Conservation (phyloP, 2,113 vertebrate genomes). For the Cairina moschata region DNA sequence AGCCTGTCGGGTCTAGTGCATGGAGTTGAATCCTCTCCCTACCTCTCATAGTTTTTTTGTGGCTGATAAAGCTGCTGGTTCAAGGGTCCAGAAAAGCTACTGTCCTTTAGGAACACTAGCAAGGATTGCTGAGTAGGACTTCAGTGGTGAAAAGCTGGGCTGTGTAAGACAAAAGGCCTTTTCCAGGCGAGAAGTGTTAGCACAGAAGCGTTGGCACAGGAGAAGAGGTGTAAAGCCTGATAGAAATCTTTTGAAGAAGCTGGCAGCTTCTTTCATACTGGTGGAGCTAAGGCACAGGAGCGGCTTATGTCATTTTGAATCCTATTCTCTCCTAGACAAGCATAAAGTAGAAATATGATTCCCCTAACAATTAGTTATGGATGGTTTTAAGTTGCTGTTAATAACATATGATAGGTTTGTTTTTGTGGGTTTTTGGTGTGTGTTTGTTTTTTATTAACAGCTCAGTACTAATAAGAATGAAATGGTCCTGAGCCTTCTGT, state of each 20-base stretch:
- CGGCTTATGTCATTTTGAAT: neutral
- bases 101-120: rapidly evolving
- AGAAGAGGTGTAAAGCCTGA: rapidly evolving
- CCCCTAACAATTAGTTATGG: rapidly evolving
- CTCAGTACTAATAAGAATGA: rapidly evolving
- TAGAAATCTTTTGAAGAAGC: neutral
- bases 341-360: rapidly evolving
- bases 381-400: rapidly evolving
- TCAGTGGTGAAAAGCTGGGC: neutral
- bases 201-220: neutral
- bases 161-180: rapidly evolving
- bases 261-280: neutral
- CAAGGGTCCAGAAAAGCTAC: no score
- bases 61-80: neutral
- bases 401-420: no score
- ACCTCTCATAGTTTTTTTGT: neutral
- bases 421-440: neutral
- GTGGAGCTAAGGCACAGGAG: neutral
- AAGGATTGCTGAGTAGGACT: rapidly evolving
- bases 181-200: rapidly evolving
- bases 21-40: neutral
- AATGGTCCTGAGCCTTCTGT: rapidly evolving
- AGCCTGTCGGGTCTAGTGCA: rapidly evolving
- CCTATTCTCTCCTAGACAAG: neutral
- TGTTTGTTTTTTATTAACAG: neutral